Conservation (phyloP, 2,113 vertebrate genomes). For the Aptenodytes patagonicus region DNA sequence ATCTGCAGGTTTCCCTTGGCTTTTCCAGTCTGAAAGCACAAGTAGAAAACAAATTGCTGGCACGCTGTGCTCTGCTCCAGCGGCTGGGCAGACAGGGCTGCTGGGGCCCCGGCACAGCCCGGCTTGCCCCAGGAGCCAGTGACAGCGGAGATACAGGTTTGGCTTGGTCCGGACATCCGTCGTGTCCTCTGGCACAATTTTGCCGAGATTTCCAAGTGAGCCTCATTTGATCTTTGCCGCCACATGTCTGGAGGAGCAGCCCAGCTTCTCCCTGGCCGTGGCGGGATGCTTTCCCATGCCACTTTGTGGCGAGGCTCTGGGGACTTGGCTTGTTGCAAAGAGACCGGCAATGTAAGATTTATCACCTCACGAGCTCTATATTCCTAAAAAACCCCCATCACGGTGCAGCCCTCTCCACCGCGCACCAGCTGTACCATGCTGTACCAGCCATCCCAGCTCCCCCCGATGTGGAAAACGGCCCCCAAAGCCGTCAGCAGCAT, state of each 20-base stretch:
- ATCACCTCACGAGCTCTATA: rapidly evolving
- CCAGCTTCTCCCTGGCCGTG: neutral
- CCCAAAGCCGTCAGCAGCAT: neutral
- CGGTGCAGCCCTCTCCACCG: rapidly evolving
- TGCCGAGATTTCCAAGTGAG: neutral
- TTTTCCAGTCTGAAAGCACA: neutral
- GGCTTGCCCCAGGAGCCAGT: neutral
- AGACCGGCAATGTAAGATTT: neutral
- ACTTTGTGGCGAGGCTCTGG: rapidly evolving
- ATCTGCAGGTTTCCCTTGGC: neutral
- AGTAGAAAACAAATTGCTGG: neutral
- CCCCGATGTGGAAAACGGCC: neutral
- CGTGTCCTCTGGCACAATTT: neutral
- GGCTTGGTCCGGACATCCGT: neutral
- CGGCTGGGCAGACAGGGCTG: neutral
- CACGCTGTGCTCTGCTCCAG: rapidly evolving
- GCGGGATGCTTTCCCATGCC: neutral
- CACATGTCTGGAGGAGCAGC: neutral
- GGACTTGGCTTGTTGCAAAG: neutral
- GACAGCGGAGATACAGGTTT: neutral
- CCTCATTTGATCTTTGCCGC: conserved; percentile 26
- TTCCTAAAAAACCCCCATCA: neutral
- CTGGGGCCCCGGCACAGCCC: neutral
- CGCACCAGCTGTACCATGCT: neutral
- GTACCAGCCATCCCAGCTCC: neutral